Evolutionary conservation across 2,113 vertebrate species (phyloP).

Genomic region (Alexandromys fortis): DNA sequence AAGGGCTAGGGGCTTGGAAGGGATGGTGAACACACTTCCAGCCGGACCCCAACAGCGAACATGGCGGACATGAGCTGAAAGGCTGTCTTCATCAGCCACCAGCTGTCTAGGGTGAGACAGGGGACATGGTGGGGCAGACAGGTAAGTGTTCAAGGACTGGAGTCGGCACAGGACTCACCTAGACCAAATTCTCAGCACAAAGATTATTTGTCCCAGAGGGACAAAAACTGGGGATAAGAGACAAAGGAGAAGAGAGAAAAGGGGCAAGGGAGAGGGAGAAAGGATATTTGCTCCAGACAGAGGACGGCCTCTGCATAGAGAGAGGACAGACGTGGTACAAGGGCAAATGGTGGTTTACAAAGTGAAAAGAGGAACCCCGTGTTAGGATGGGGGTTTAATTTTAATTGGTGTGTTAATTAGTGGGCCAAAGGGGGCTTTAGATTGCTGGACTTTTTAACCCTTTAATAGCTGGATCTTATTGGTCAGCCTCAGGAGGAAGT

Average conservation of each 20-base stretch:
- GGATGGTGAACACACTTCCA: not conserved
- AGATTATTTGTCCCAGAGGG: not conserved
- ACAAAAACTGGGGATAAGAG: not conserved
- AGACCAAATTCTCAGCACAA: not conserved
- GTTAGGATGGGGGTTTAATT: not conserved
- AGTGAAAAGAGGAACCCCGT: not conserved
- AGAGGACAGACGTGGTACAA: not conserved
- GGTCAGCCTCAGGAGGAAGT: not conserved
- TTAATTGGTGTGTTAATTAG: not conserved
- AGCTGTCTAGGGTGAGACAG: not conserved
- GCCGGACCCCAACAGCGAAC: rapidly evolving
- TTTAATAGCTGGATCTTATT: not conserved
- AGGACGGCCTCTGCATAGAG: not conserved
- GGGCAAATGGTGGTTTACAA: not conserved
- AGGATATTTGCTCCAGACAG: not conserved
- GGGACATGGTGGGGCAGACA: not conserved
- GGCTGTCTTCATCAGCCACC: not conserved
- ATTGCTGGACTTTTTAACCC: not conserved
- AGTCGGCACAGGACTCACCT: not conserved
- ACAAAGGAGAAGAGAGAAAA: not conserved
- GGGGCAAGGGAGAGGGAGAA: too few relatives aligned
- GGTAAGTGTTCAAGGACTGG: not conserved
- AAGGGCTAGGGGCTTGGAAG: not conserved
- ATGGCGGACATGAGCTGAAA: not conserved
- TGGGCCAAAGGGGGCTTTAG: not conserved